These are phyloP conservation scores for Formica selysi DNA, from an alignment of 1,140 invertebrate genomes.

Conservation along the genomic window DNA sequence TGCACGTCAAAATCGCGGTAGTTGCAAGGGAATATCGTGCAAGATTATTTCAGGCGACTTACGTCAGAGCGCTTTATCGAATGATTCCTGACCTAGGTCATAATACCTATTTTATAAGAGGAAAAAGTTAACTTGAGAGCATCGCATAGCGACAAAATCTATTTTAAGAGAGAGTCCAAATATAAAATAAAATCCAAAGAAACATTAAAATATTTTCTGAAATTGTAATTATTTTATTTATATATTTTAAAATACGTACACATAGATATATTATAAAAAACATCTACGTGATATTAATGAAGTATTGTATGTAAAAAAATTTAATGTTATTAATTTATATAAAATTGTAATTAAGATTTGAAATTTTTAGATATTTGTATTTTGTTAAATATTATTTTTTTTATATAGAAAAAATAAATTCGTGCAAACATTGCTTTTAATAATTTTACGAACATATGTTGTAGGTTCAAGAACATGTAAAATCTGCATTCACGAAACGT, in stretches of 20 bases:
- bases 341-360: neutral
- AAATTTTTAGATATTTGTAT: neutral
- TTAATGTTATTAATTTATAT: neutral
- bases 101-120: constrained; percentile 11
- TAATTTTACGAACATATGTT: neutral
- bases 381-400: neutral
- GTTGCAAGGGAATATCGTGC: constrained; percentile 30
- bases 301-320: neutral
- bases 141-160: neutral
- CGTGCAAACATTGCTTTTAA: neutral
- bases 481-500: neutral
- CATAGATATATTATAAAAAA: neutral
- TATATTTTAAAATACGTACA: neutral
- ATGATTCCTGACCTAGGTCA: constrained; percentile 41
- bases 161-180: neutral
- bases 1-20: neutral
- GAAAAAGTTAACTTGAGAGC: neutral
- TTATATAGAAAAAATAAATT: neutral
- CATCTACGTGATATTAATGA: neutral
- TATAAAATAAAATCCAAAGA: neutral
- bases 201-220: neutral
- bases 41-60: constrained; percentile 47
- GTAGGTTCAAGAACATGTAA: constrained; percentile 19
- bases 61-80: constrained; percentile 54
- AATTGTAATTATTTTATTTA: neutral